These are phyloP conservation scores for Trachelus iudaicus DNA, from an alignment of 2,888 invertebrate species.

Conservation along the genomic window DNA sequence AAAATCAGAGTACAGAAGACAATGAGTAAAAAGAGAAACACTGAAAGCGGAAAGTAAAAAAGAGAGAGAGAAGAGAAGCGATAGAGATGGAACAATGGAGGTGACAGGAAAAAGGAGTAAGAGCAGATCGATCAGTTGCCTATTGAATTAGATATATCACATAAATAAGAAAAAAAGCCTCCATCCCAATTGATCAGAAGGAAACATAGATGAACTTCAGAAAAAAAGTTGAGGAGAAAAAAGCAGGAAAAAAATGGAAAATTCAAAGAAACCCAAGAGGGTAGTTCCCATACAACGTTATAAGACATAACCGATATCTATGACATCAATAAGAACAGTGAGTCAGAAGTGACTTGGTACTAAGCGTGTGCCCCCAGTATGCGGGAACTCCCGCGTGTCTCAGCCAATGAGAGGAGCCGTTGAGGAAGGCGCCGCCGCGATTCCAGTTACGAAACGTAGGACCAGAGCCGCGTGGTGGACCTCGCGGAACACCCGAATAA, in stretches of 20 bases:
- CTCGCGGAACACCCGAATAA: constrained; percentile 56
- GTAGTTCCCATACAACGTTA: background rate
- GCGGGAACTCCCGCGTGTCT: constrained; percentile 23
- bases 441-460: constrained; percentile 23
- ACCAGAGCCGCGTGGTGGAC: constrained; percentile 31
- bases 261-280: background rate
- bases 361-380: constrained; percentile 5
- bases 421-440: constrained; percentile 21
- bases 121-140: background rate
- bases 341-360: background rate
- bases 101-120: background rate
- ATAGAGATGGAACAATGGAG: background rate
- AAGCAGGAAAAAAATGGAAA: background rate
- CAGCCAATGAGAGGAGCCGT: constrained; percentile 22
- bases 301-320: background rate
- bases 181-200: background rate
- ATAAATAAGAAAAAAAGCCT: background rate
- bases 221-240: background rate
- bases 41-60: background rate
- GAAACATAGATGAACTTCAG: background rate
- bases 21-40: background rate
- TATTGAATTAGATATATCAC: background rate
- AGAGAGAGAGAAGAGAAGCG: background rate
- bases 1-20: background rate
- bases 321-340: background rate